Base-by-base conservation (phyloP, 2,113 vertebrate species). In the Athene cunicularia region DNA sequence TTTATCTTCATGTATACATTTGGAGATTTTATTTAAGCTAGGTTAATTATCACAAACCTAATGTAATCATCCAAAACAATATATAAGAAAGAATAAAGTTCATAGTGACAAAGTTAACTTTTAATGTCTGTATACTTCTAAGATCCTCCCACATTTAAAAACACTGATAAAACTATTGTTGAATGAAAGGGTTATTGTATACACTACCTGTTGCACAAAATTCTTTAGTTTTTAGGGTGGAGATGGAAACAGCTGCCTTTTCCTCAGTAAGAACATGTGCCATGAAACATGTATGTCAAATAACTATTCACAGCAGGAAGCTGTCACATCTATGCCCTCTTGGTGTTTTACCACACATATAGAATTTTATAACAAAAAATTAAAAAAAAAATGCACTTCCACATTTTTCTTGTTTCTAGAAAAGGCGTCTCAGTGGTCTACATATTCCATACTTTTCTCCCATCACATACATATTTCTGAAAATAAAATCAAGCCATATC, bases 161-260 rank as follows among this genome's bases (percentile, higher is more conserved):
- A 22, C 0, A 20, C 0, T 0, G 6, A 41, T 68, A 87, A 49
- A 75, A 45, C 6, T 30, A 17, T 35, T 52, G 19, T 12, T 55
- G 33, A 58, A 56, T 6, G 3, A 60, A 73, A 96, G 8, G 88
- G 63, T 66, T 56, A 37, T 60, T 33, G 45, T 18, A 66, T 12
- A 24, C 5, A 35, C 5, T 64, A 68, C 21, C 28, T 62, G 19
- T 39, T 60, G 24, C 45, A 85, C 8, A 56, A 80, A 89, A 27
- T 76, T 26, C 10, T 71, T 63, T 63, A 8, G 22, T 11, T 86
- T 82, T 79, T 41, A 93, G 32, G 3, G 26, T 59, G 30, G 28
- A 47, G 66, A 63, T 56, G 33, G 62, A 93, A 95, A 80, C 20
- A 83, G 9, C 6, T 80, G 84, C 5, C n/a, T 86, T 67, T 82